Base-by-base conservation (phyloP, 2,797 vertebrate genomes). In the Pipistrellus pipistrellus region DNA sequence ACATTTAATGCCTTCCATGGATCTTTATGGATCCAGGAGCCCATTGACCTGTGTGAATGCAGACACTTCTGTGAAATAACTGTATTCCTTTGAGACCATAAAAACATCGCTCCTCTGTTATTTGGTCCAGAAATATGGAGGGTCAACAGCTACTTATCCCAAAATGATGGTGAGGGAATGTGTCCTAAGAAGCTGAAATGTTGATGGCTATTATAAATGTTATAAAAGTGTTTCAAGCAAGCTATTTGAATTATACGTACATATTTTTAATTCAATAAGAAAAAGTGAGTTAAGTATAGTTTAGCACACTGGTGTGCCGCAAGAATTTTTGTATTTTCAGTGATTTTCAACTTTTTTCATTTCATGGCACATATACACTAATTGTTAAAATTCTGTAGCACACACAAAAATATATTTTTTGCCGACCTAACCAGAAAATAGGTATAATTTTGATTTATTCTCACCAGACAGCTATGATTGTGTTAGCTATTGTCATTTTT, bases 61-160 rank as follows among this genome's bases (percentile, higher is more conserved):
- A 55, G 57, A 81, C 59, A 95, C 21, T 88, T 88, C 27, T 81
- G 44, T n/a, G 66, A 94, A 90, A 69, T 92, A 72, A 27, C 69
- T 78, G 2, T 91, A 64, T 90, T 93, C 94, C n/a, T 83, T 51
- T 35, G 59, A 93, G 94, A 93, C 64, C 76, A 21, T 83, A 85
- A 90, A 93, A 86, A 41, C 62, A 53, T 72, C 78, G 38, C 59
- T 78, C 17, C 13, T 77, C n/a, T 85, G 15, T 90, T 93, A 69
- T 69, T 96, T 91, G 88, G 53, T 59, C 23, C 53, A 93, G 53
- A 89, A 95, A 77, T 57, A 72, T 57, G 62, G 88, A 91, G n/a
- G 11, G 68, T 88, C 20, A 92, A 88, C 1, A 94, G 23, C 44
- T 92, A 0, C 89, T 93, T 95, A 81, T 81, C 46, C 35, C 53